Evolutionary conservation across 2,113 vertebrate genomes (phyloP).

Genomic region (Chloebia gouldiae): DNA sequence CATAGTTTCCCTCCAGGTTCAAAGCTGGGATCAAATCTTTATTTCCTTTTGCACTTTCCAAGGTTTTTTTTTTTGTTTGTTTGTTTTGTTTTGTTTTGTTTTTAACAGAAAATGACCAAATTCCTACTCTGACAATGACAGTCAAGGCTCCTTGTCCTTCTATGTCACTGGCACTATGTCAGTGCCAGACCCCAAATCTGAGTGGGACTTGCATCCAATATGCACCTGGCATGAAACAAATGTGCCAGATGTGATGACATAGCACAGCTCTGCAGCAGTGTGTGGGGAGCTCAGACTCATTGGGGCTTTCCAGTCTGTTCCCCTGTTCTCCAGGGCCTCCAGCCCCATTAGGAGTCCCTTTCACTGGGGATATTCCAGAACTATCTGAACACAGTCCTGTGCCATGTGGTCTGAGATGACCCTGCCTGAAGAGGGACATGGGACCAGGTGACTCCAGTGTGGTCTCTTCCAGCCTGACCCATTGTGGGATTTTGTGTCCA

Average conservation of each 20-base stretch:
- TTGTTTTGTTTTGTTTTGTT: too few species aligned
- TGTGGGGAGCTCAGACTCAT: not conserved
- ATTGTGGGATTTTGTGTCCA: not conserved
- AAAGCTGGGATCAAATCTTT: not conserved
- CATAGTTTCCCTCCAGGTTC: not conserved
- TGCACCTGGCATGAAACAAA: not conserved
- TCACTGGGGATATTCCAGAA: not conserved
- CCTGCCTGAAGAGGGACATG: not conserved
- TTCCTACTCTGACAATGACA: not conserved
- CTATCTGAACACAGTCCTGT: not conserved
- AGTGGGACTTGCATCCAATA: not conserved
- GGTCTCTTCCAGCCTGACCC: not conserved
- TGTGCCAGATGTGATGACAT: not conserved
- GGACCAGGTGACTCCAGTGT: not conserved
- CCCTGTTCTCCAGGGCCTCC: not conserved
- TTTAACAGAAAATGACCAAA: not conserved
- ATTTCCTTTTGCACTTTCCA: rapidly evolving
- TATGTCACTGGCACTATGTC: not conserved
- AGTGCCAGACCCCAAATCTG: not conserved
- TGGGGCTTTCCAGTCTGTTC: not conserved
- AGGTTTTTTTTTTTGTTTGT: too few species aligned
- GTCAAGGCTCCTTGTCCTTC: not conserved
- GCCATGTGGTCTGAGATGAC: not conserved
- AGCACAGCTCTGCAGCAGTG: not conserved
- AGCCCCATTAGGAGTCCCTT: not conserved